phyloP scores from a whole-genome alignment of 2,888 invertebrate genomes.

The Heterodera filipjevi region DNA sequence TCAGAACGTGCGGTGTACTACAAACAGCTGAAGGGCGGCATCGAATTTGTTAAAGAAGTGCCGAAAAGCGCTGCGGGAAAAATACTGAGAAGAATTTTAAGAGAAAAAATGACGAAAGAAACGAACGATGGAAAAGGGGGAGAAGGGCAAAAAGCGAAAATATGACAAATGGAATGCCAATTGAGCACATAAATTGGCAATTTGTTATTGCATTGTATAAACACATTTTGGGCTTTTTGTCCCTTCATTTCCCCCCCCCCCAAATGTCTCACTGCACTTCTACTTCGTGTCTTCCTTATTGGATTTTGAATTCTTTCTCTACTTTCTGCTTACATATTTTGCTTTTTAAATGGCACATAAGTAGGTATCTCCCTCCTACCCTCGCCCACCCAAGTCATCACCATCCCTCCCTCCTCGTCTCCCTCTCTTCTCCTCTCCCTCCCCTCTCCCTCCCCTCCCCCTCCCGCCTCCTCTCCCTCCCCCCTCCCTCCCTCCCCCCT shows the following conservation, averaged over 20 bases:
- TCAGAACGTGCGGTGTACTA: constrained; percentile 71
- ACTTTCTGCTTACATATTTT: too few species aligned
- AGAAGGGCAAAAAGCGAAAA: not conserved
- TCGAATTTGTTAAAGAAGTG: constrained; percentile 75
- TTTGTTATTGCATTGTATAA: not conserved
- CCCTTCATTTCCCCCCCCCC: too few species aligned
- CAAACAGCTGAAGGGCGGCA: constrained; percentile 76
- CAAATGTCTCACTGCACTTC: too few species aligned
- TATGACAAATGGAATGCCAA: not conserved
- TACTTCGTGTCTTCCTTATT: not conserved
- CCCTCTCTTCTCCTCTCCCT: too few species aligned
- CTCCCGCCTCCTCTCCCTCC: too few species aligned
- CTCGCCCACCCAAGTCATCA: too few species aligned
- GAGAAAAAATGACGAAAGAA: constrained; percentile 36
- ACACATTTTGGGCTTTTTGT: not conserved
- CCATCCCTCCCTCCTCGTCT: too few species aligned
- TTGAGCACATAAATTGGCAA: not conserved
- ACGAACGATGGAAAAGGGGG: not conserved
- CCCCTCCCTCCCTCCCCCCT: too few species aligned
- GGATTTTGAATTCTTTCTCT: too few species aligned
- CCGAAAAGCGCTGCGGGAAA: constrained; percentile 80
- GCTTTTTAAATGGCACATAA: too few species aligned
- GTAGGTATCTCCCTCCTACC: too few species aligned
- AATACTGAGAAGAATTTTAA: constrained; percentile 73
- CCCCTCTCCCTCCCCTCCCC: too few species aligned